Evolutionary conservation across 1,140 invertebrate species (phyloP), one percentile per base, ranked within the genome.

Genomic region (Manduca sexta): DNA sequence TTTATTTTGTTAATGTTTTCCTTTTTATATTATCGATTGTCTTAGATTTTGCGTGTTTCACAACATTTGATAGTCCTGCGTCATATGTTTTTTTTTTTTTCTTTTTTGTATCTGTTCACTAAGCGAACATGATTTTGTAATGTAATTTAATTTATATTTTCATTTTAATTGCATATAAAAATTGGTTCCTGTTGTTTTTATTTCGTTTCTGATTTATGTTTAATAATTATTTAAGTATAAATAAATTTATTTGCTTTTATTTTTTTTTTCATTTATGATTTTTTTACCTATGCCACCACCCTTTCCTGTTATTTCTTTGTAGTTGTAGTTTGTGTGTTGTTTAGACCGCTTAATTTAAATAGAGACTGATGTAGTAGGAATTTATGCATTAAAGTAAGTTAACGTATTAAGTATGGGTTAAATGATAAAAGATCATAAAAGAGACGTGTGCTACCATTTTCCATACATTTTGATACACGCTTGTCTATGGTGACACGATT

Each of bases 181-280:
- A 64, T 71, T 81, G 73, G 74, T 83, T 85, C 74, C 75, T 84
- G 77, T 86, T 83, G 76, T 43, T 63, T 76, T 79, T 84, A 75
- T 74, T 80, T 73, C 64, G 70, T 74, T 86, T 70, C 60, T 75
- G 69, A 81, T 74, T 74, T 79, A 80, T 77, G 76, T 81, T 82
- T 72, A 60, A 67, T 76, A 65, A 71, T 73, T 45, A 31, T 68
- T 81, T 84, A 83, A 75, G 76, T 75, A 74, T 69, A 74, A 81
- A 80, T 80, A 84, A 85, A 78, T 85, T 74, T 81, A 81, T 85
- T 26, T 78, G 80, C 74, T 82, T 86, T 82, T 75, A 78, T 68
- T 66, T 74, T 65, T 58, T 71, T 69, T 68, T 62, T 71, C 40
- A 14, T 38, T 12, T 11, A 38, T 44, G 4, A 26, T 26, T 26